Evolutionary conservation across 2,888 invertebrate genomes (phyloP), one percentile per base, ranked within the genome.

Genomic region (Lissocephala sabroskyi): DNA sequence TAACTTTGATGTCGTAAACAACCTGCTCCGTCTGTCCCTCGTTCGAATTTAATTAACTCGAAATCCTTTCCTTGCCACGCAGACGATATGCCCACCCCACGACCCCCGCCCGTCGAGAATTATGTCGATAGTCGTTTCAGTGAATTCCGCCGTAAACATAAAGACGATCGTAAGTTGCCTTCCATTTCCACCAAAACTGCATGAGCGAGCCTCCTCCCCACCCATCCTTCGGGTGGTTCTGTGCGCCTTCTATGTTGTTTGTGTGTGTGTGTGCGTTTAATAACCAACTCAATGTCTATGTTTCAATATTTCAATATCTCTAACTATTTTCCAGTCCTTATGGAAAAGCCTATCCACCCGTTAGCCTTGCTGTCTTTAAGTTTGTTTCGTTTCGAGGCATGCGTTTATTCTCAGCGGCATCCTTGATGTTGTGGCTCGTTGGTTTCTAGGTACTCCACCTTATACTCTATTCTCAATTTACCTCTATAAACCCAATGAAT

Each of bases 141-240:
- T 65, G 84, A 84, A 61, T 89, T 89, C 85, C 86, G 89, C 73
- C 87, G 89, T 81, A 89, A 89, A 84, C 89, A 89, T 82, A 88
- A 87, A 83, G 86, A 87, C 76, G 89, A 89, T 84, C 88, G 89
- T 89, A 89, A 89, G 89, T 89, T 74, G 47, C 49, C 42, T 49
- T 46, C 30, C 41, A n/a, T 17, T 41, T 42, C 45, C 40, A 48
- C 48, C 40, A 46, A 42, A 40, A 43, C 17, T 62, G 63, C 62
- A 59, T 59, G 58, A 46, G 59, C 56, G 46, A 47, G 56, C 52
- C 56, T 56, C 56, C 39, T 39, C 45, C 41, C 35, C 32, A 16
- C 35, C 35, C n/a, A 23, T 23, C 23, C n/a, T n/a, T n/a, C n/a
- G n/a, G n/a, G n/a, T n/a, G n/a, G n/a, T n/a, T 23, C 33, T 33